Evolutionary conservation across 2,113 vertebrate species (phyloP).

Genomic region (Megalops atlanticus): DNA sequence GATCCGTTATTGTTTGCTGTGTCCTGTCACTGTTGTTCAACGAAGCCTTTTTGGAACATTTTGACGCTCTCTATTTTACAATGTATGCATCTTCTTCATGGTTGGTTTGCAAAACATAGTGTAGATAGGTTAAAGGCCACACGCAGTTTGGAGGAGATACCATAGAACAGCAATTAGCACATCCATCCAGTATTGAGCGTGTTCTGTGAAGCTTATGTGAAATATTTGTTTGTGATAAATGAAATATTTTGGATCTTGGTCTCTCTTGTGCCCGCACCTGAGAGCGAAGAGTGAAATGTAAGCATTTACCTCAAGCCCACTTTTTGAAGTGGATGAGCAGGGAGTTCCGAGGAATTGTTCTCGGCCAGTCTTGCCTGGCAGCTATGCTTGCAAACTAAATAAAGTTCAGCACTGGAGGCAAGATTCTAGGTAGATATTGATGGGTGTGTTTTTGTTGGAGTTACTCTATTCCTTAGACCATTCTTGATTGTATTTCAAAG

Average conservation of each 20-base stretch:
- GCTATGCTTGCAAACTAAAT: not conserved
- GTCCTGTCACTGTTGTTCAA: not conserved
- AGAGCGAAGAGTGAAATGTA: too few species aligned
- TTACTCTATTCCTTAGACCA: not conserved
- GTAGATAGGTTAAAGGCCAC: not conserved
- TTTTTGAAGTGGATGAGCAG: not conserved
- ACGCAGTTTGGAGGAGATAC: not conserved
- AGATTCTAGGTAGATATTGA: not conserved
- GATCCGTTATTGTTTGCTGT: not conserved
- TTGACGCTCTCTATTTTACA: not conserved
- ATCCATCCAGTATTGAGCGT: not conserved
- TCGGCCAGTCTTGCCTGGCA: not conserved
- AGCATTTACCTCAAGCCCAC: not conserved
- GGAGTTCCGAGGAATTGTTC: not conserved
- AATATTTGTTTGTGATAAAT: not conserved
- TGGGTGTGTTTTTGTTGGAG: not conserved
- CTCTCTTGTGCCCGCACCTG: too few species aligned
- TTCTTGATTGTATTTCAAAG: too few species aligned
- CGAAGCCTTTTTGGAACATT: not conserved
- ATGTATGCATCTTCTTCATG: not conserved
- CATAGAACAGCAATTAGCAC: not conserved
- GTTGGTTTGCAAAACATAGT: too few species aligned
- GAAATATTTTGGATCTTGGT: slow-evolving; percentile 1
- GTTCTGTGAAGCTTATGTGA: not conserved
- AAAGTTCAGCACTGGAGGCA: not conserved